Evolutionary conservation across 2,888 invertebrate genomes (phyloP).

Genomic region (Lepidocyrtoides sp.): DNA sequence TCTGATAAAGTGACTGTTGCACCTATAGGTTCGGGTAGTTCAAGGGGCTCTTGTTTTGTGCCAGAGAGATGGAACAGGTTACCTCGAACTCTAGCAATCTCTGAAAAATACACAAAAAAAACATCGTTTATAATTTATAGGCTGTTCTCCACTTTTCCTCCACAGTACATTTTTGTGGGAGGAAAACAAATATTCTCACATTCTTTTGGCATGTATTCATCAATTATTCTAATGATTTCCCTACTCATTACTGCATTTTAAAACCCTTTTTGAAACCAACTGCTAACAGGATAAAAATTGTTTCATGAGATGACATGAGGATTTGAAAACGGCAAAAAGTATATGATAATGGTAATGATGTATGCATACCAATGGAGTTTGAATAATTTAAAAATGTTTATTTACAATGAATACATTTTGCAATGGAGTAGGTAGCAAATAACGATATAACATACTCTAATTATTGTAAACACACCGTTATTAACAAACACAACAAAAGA

Average conservation of each 20-base stretch:
- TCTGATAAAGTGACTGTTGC: slow-evolving; percentile 97
- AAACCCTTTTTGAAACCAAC: slow-evolving; percentile 58
- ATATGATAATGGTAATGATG: slow-evolving; percentile 36
- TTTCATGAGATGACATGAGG: slow-evolving; percentile 43
- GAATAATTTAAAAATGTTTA: neutral
- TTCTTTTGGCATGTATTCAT: slow-evolving; percentile 70
- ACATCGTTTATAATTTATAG: neutral
- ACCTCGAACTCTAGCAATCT: slow-evolving; percentile 99
- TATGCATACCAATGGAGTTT: neutral
- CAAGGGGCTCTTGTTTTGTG: slow-evolving; percentile 96
- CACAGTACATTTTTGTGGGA: neutral
- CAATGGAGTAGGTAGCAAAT: neutral
- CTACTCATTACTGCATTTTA: slow-evolving; percentile 16
- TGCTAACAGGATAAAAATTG: slow-evolving; percentile 60
- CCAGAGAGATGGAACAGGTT: slow-evolving; percentile 99
- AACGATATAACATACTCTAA: slow-evolving; percentile 40
- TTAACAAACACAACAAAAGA: slow-evolving; percentile 65
- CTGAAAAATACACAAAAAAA: slow-evolving; percentile 88
- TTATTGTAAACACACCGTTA: slow-evolving; percentile 60
- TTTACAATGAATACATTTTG: neutral
- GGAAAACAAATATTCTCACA: slow-evolving; percentile 35
- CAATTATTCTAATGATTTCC: slow-evolving; percentile 72
- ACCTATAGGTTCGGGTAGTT: slow-evolving; percentile 96
- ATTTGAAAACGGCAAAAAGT: slow-evolving; percentile 6
- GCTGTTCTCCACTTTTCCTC: neutral